A percentile compares a stretch with the other conserved stretches of the same genome.
Evolutionary conservation across 2,888 invertebrate genomes (phyloP).

Genomic region (Pachymerium ferrugineum): DNA sequence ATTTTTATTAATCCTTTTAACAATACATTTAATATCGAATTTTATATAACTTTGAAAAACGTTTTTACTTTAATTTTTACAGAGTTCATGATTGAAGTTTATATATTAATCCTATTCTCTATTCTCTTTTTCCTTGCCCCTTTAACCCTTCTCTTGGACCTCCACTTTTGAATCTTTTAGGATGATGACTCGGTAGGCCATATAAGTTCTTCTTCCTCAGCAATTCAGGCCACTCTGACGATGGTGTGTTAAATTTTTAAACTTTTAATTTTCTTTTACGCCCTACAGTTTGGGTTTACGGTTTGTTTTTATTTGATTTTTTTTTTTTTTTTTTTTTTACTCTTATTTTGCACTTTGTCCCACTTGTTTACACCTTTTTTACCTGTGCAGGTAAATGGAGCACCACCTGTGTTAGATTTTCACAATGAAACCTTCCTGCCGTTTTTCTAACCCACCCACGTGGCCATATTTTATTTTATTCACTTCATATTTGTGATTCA

Average conservation of each 20-base stretch:
- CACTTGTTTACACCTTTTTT: no score
- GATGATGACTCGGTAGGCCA: neutral
- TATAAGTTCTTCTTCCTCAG: neutral
- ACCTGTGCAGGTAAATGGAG: neutral
- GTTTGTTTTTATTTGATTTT: neutral
- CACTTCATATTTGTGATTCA: slow-evolving; percentile 14
- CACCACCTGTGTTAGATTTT: neutral
- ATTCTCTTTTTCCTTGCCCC: neutral
- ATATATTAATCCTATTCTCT: neutral
- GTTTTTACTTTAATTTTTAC: no score
- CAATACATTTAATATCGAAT: no score
- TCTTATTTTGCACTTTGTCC: no score
- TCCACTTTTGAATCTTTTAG: neutral
- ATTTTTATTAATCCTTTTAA: no score
- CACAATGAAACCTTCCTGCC: neutral
- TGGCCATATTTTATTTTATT: neutral
- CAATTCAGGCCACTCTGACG: neutral
- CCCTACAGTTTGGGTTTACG: neutral
- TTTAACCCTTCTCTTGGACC: neutral
- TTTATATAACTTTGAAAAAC: no score
- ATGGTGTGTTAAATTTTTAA: neutral
- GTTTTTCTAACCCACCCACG: slow-evolving; percentile 32
- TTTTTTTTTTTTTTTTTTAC: neutral
- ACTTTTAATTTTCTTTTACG: neutral
- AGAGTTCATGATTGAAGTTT: no score